Evolutionary conservation across 2,113 vertebrate species (phyloP).

Genomic region (Rhabdornis inornatus): DNA sequence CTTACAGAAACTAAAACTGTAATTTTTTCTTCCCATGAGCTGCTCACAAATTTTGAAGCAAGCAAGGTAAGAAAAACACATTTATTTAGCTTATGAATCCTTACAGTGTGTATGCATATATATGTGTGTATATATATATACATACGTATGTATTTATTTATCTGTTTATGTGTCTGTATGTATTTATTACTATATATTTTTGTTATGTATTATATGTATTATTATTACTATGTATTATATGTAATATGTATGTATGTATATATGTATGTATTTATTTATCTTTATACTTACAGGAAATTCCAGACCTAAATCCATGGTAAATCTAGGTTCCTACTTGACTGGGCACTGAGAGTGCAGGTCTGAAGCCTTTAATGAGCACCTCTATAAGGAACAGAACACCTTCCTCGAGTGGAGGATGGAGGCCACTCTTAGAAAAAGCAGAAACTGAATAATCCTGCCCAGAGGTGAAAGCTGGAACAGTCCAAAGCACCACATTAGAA

Average conservation of each 20-base stretch:
- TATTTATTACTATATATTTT: no score
- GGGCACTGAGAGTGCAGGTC: not conserved
- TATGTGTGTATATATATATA: accelerated
- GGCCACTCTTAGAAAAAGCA: not conserved
- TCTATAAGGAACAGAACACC: not conserved
- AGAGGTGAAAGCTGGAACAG: not conserved
- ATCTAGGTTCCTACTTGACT: not conserved
- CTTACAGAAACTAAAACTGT: not conserved
- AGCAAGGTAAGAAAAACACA: not conserved
- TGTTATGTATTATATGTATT: no score
- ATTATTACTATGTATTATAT: no score
- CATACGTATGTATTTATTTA: no score
- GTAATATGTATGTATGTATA: no score
- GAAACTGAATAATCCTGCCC: not conserved
- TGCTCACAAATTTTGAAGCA: not conserved
- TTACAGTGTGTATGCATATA: accelerated
- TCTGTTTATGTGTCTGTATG: no score
- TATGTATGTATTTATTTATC: not conserved
- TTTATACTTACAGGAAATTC: not conserved
- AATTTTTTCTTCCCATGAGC: not conserved
- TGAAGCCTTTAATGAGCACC: not conserved
- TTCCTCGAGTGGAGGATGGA: not conserved
- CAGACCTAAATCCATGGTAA: not conserved
- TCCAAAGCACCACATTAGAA: not conserved
- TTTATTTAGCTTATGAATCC: not conserved